These are phyloP conservation scores for Caenorhabditis macrosperma DNA, from an alignment of 2,888 invertebrate species.

Conservation along the genomic window DNA sequence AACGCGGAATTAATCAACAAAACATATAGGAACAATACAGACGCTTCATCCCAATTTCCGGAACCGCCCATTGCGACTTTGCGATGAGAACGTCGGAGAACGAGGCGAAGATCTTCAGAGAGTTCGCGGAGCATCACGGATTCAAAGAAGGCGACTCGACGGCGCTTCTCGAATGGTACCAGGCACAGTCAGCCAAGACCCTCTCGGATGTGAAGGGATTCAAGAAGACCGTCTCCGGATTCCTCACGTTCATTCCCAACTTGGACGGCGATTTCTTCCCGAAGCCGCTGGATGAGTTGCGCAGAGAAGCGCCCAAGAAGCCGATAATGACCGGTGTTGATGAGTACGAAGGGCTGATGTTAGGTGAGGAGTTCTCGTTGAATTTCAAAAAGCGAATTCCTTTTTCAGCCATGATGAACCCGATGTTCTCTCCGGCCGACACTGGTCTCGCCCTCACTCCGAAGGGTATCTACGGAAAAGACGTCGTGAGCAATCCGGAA, in stretches of 20 bases:
- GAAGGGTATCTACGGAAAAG: constrained; percentile 8
- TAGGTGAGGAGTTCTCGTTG: constrained; percentile 38
- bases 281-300: constrained; percentile 58
- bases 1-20: too few species aligned
- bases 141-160: constrained; percentile 18
- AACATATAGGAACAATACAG: too few species aligned
- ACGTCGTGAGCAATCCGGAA: constrained; percentile 29
- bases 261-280: too few species aligned
- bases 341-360: constrained; percentile 68
- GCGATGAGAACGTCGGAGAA: constrained; percentile 47
- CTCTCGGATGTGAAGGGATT: constrained; percentile 23
- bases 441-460: constrained; percentile 1
- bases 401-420: constrained; percentile 27
- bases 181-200: not conserved
- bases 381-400: not conserved
- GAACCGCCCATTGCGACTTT: constrained; percentile 60
- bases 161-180: constrained; percentile 29
- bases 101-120: constrained; percentile 39
- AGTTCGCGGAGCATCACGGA: constrained; percentile 56
- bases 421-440: constrained; percentile 17
- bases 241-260: constrained; percentile 64
- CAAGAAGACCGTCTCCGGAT: constrained; percentile 41
- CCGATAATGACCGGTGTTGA: constrained; percentile 63
- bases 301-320: constrained; percentile 63
- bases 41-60: constrained; percentile 66